Conservation (phyloP, 2,113 vertebrate species). For the Apistogramma diplotaenia region DNA sequence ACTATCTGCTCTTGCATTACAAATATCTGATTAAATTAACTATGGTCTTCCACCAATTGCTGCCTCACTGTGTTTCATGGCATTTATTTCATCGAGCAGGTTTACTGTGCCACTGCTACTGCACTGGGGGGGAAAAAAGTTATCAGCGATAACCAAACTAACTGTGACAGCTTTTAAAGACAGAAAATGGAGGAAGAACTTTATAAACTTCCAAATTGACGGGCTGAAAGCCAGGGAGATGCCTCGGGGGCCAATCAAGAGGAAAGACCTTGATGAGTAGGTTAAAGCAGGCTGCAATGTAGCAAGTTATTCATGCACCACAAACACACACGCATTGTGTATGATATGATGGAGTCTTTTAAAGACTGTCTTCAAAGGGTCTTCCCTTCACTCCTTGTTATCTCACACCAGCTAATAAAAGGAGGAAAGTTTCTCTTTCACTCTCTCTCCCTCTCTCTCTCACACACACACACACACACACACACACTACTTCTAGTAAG, state of each 20-base stretch:
- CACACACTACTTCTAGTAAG: not conserved
- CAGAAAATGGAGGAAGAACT: conserved; percentile 45
- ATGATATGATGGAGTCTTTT: conserved; percentile 48
- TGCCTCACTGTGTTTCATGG: not conserved
- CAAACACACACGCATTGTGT: conserved; percentile 23
- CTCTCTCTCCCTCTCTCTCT: rapidly evolving
- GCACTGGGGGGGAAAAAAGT: not conserved
- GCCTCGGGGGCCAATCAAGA: conserved; percentile 61
- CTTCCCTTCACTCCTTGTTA: conserved; percentile 56
- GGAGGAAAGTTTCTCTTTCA: not conserved
- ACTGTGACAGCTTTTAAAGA: conserved; percentile 50
- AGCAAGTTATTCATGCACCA: not conserved
- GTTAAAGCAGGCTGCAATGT: conserved; percentile 41
- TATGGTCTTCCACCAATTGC: not conserved
- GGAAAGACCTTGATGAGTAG: conserved; percentile 60
- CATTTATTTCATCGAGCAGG: not conserved
- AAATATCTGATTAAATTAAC: not conserved
- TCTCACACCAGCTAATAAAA: conserved; percentile 47
- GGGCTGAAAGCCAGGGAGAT: conserved; percentile 46
- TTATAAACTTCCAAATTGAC: conserved; percentile 48
- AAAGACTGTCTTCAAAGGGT: conserved; percentile 62
- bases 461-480: not conserved
- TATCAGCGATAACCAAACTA: conserved; percentile 29
- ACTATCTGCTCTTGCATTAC: not conserved
- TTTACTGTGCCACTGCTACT: not conserved